Conservation (phyloP, 64 coral and sea anemone genomes). For the Catalaphyllia jardinei region DNA sequence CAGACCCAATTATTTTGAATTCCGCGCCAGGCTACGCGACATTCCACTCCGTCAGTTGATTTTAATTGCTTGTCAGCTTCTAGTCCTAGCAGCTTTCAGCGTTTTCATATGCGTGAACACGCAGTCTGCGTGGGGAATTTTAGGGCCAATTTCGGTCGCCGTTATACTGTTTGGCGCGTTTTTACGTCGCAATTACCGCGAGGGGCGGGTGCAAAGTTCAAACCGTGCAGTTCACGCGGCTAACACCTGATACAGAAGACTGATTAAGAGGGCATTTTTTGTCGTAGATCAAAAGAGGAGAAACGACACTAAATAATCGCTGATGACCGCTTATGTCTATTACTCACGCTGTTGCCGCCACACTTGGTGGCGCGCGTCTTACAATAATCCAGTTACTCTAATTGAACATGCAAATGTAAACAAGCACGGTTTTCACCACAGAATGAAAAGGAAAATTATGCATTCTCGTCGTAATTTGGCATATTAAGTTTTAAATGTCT, state of each 20-base stretch:
- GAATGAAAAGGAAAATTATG: too few species aligned
- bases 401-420: too few species aligned
- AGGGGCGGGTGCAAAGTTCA: slow-evolving; percentile 31
- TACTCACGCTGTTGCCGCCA: too few species aligned
- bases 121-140: slow-evolving; percentile 5
- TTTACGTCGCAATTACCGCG: slow-evolving; percentile 43
- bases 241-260: background rate
- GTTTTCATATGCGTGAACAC: slow-evolving; percentile 38
- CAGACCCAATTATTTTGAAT: background rate
- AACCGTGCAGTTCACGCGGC: slow-evolving; percentile 21
- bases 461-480: too few species aligned
- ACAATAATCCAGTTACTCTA: too few species aligned
- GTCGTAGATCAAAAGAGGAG: too few species aligned
- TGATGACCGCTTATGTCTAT: too few species aligned
- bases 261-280: background rate
- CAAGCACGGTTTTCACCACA: too few species aligned
- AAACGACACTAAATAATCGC: too few species aligned
- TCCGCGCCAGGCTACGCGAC: slow-evolving; percentile 10
- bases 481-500: too few species aligned
- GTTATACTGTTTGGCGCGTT: slow-evolving; percentile 11
- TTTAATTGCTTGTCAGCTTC: slow-evolving; percentile 17
- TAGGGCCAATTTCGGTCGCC: slow-evolving; percentile 24
- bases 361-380: too few species aligned
- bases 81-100: slow-evolving; percentile 14
- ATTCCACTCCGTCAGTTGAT: slow-evolving; percentile 40